These are phyloP conservation scores for Acanthiza pusilla DNA, from an alignment of 2,797 vertebrate species.

Conservation along the genomic window DNA sequence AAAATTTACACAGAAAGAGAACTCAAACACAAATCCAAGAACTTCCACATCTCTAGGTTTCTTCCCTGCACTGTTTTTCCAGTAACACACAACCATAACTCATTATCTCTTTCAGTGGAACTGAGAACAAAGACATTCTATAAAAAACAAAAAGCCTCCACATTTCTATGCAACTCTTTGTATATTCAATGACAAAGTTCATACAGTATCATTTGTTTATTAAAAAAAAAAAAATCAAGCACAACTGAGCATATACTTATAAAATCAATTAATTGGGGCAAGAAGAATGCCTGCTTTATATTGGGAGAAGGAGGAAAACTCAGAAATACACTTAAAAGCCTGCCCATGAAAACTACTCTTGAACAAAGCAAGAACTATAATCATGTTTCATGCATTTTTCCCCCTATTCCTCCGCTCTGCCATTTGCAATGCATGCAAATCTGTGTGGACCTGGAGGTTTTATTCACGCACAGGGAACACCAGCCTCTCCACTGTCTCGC, in stretches of 20 bases:
- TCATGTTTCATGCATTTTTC: neutral
- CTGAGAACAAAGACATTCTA: neutral
- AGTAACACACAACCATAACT: neutral
- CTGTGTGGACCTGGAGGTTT: neutral
- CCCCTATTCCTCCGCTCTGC: neutral
- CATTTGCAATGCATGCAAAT: neutral
- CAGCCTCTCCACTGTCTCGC: neutral
- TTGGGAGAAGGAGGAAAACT: neutral
- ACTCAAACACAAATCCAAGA: neutral
- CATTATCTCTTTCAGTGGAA: neutral
- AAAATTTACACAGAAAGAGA: neutral
- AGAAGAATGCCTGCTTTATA: neutral
- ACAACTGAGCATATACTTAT: neutral
- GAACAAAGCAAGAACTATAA: conserved; percentile 12
- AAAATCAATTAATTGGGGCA: neutral
- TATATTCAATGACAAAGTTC: neutral
- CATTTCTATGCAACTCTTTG: neutral
- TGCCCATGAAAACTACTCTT: neutral
- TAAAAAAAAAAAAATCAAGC: neutral
- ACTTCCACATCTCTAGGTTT: neutral
- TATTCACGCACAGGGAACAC: neutral
- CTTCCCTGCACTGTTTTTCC: neutral
- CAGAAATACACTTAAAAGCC: neutral
- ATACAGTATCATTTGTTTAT: neutral
- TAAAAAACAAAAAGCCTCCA: neutral